Conservation (phyloP, 2,113 vertebrate genomes). For the Hipposideros armiger region DNA sequence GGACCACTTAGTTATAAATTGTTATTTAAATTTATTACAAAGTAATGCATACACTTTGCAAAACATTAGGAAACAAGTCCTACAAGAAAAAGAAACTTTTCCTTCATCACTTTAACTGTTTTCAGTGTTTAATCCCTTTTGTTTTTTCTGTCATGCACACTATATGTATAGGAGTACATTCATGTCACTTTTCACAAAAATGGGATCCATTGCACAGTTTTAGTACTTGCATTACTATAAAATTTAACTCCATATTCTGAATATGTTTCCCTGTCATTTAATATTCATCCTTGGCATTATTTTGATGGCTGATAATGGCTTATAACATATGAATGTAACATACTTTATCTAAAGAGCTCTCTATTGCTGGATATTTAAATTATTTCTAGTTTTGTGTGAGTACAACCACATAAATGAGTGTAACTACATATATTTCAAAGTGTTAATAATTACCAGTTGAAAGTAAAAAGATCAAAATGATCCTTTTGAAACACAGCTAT, state of each 20-base stretch:
- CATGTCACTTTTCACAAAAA: neutral
- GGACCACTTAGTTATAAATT: neutral
- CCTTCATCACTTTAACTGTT: neutral
- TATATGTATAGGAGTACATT: neutral
- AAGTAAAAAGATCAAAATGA: neutral
- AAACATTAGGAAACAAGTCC: neutral
- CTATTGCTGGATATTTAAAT: neutral
- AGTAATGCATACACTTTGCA: neutral
- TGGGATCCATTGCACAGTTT: neutral
- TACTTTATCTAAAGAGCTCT: neutral
- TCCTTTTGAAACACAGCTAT: neutral
- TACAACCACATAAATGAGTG: neutral
- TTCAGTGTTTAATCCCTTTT: neutral
- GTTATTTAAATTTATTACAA: neutral
- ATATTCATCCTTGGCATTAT: neutral
- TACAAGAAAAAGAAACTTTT: neutral
- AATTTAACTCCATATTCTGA: conserved; percentile 15
- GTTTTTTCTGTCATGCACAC: neutral
- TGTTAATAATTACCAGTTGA: neutral
- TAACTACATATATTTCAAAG: neutral
- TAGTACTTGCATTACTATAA: neutral
- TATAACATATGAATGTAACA: neutral
- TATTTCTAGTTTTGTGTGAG: conserved; percentile 8
- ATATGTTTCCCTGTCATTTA: neutral
- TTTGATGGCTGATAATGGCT: neutral